Percentiles rank a stretch among this genome's conserved stretches.
phyloP scores from a whole-genome alignment of 1,140 invertebrate species.

The Hypsibius dujardini region DNA sequence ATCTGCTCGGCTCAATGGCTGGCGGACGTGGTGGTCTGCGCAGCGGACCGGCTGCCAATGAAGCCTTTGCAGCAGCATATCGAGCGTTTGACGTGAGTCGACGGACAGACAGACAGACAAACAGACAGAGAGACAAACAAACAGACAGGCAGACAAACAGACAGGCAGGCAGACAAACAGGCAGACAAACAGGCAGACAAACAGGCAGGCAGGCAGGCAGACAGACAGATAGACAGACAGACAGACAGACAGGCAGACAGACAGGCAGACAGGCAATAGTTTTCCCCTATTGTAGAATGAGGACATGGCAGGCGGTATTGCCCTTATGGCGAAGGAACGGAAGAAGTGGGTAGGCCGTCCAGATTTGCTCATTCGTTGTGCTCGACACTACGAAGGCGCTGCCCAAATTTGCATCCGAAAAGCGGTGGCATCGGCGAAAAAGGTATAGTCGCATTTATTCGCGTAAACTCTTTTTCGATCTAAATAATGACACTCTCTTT shows the following conservation, averaged over 20 bases:
- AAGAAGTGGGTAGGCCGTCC: slow-evolving; percentile 33
- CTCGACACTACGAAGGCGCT: slow-evolving; percentile 39
- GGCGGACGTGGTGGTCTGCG: slow-evolving; percentile 33
- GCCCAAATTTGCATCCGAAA: slow-evolving; percentile 37
- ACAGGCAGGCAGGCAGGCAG: too few species aligned
- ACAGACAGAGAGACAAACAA: too few species aligned
- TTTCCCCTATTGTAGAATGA: slow-evolving; percentile 27
- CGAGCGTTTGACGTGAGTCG: slow-evolving; percentile 33
- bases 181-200: too few species aligned
- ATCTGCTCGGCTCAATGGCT: slow-evolving; percentile 36
- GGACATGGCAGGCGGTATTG: slow-evolving; percentile 29
- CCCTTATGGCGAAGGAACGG: slow-evolving; percentile 30
- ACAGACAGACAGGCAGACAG: too few species aligned
- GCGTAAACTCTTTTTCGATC: too few species aligned
- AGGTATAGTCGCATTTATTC: too few species aligned
- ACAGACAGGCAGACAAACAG: too few species aligned
- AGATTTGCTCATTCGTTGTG: slow-evolving; percentile 35
- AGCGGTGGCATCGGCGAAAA: slow-evolving; percentile 33
- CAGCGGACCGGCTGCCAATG: slow-evolving; percentile 38
- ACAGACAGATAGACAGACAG: too few species aligned
- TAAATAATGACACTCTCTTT: too few species aligned
- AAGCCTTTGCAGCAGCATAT: slow-evolving; percentile 34
- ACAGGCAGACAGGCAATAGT: too few species aligned
- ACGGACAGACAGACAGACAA: too few species aligned
- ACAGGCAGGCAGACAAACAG: too few species aligned